Evolutionary conservation across 2,888 invertebrate genomes (phyloP), one percentile per base, ranked within the genome.

Genomic region (Hyposoter dolosus): DNA sequence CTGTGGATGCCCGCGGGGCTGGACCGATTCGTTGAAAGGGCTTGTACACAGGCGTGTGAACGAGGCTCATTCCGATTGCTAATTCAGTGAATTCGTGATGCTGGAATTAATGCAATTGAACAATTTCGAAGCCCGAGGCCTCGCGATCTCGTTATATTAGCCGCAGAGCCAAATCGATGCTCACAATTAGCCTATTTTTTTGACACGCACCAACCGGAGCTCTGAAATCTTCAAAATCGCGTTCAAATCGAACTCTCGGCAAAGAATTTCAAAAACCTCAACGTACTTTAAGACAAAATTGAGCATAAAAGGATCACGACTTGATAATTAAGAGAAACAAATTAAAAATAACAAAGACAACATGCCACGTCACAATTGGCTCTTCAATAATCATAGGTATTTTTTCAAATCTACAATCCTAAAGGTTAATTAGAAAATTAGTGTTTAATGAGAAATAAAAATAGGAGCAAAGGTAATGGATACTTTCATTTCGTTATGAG

Each of bases 101-200:
- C 74, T 88, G 90, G 89, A 91, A 90, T 72, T 91, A 91, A 92
- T 90, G 88, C 89, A 88, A 91, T 91, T 90, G 90, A 86, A 87
- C 89, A 87, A 87, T 78, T 83, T 84, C 82, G 85, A 74, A 15
- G 72, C 72, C 53, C 28, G 32, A 23, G 60, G 80, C 15, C 40
- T 47, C 63, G 19, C 71, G 19, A 23, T 69, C 9, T 60, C 35
- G 50, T 63, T 50, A 80, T 19, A 43, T 45, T 53, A 65, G 75
- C 60, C 53, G n/a, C n/a, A 40, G 32, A 82, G 53, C 50, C 83
- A 40, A 72, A 28, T 71, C 9, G 2, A 65, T 50, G 2, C 9
- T 19, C 32, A 74, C 43, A 56, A 74, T 60, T 35, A 56, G 19
- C 35, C 15, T 53, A 40, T 40, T 56, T 56, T 28, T 74, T 3